A percentile compares a stretch with the other conserved stretches of the same genome.
Conservation (phyloP, 2,888 invertebrate species). For the Lithosia quadra region DNA sequence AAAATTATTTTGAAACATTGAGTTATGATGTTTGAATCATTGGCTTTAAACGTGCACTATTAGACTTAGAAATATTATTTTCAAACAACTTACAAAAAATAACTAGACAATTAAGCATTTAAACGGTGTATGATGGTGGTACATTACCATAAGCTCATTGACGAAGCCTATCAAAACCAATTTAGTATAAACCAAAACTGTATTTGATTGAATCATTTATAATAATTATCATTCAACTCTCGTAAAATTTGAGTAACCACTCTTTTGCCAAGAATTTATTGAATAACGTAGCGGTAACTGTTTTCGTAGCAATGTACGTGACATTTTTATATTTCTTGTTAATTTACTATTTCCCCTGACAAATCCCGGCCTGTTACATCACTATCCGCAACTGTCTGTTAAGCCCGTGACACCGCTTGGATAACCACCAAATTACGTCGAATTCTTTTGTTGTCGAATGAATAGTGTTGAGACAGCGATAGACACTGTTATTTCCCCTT, state of each 20-base stretch:
- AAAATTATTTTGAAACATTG: no score
- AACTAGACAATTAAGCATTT: neutral
- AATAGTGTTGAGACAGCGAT: slow-evolving; percentile 53
- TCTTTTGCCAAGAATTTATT: neutral
- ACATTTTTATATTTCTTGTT: slow-evolving; percentile 11
- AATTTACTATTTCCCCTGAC: slow-evolving; percentile 19
- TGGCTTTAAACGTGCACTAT: no score
- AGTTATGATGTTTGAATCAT: no score
- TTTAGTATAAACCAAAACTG: neutral
- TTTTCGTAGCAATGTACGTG: slow-evolving; percentile 2
- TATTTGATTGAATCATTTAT: neutral
- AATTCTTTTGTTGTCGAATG: slow-evolving; percentile 54
- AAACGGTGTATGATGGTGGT: neutral
- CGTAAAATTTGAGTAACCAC: neutral
- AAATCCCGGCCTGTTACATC: slow-evolving; percentile 35
- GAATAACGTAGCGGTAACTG: neutral
- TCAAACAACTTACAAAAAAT: no score
- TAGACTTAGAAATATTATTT: neutral
- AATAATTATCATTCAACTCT: neutral
- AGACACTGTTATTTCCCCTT: slow-evolving; percentile 52
- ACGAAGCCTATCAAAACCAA: neutral
- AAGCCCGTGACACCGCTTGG: slow-evolving; percentile 51
- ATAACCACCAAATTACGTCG: slow-evolving; percentile 57
- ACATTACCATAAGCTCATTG: neutral
- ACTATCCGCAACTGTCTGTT: slow-evolving; percentile 50